A percentile compares a stretch with the other conserved stretches of the same genome.
Evolutionary conservation across 2,888 invertebrate species (phyloP).

Genomic region (Carpatolechia fugitivella): DNA sequence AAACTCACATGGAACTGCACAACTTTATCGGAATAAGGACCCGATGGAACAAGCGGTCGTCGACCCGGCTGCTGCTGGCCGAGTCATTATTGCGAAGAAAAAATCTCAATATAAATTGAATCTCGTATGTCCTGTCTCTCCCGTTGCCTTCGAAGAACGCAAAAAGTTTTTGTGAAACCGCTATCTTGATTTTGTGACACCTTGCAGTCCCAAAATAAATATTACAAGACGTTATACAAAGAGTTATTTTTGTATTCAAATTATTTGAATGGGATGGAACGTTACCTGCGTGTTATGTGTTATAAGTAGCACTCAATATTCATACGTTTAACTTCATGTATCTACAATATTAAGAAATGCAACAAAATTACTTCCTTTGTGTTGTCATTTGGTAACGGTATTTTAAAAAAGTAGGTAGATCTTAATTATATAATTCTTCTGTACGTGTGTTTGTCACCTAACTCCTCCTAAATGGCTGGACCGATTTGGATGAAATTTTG

Average conservation of each 20-base stretch:
- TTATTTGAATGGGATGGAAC: background rate
- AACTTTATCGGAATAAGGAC: background rate
- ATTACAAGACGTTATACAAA: conserved; percentile 43
- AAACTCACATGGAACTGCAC: background rate
- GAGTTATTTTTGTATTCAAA: background rate
- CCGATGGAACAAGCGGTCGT: background rate
- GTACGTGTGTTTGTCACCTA: too few relatives aligned
- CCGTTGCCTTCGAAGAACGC: conserved; percentile 54
- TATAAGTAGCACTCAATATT: too few relatives aligned
- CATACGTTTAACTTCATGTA: too few relatives aligned
- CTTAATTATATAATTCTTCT: background rate
- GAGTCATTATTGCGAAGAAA: background rate
- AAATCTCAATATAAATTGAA: conserved; percentile 45
- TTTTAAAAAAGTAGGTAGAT: background rate
- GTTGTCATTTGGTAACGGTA: background rate
- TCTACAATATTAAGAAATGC: background rate
- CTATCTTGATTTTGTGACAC: conserved; percentile 42
- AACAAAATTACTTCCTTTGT: background rate
- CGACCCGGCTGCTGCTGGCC: conserved; percentile 11
- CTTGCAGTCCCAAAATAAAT: conserved; percentile 45
- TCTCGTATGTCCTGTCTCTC: conserved; percentile 51
- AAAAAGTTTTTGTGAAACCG: conserved; percentile 48
- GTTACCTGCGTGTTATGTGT: too few relatives aligned
- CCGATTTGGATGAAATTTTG: too few relatives aligned
- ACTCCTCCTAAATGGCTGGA: too few relatives aligned